phyloP scores from a whole-genome alignment of 2,797 vertebrate species.

The Acipenser ruthenus region DNA sequence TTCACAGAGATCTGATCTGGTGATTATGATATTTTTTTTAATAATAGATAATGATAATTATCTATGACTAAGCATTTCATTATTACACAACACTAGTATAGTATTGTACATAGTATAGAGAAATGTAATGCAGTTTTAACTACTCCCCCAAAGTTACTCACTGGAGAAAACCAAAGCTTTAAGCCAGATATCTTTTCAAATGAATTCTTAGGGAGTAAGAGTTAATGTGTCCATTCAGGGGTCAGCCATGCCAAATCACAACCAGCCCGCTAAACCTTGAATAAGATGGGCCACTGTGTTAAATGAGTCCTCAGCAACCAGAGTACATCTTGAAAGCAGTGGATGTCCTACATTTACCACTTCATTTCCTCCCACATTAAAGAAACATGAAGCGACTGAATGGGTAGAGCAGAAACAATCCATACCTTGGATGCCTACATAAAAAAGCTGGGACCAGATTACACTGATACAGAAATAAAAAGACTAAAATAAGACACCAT shows the following conservation, averaged over 20 bases:
- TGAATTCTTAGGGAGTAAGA: background rate
- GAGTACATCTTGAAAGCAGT: background rate
- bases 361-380: slow-evolving; percentile 8
- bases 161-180: background rate
- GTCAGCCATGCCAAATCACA: background rate
- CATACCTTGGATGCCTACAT: background rate
- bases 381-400: background rate
- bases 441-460: background rate
- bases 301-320: background rate
- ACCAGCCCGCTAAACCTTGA: background rate
- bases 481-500: too few species aligned
- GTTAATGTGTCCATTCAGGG: background rate
- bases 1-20: too few species aligned
- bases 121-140: too few species aligned
- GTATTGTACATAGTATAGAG: too few species aligned
- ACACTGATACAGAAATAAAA: too few species aligned
- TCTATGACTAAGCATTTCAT: too few species aligned
- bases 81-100: too few species aligned
- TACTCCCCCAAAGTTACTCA: too few species aligned
- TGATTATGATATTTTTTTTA: too few species aligned
- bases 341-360: slow-evolving; percentile 8
- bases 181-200: background rate
- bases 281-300: background rate
- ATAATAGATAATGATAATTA: too few species aligned
- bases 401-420: background rate